Base-by-base conservation (phyloP, 2,113 vertebrate genomes). In the Hucho hucho region DNA sequence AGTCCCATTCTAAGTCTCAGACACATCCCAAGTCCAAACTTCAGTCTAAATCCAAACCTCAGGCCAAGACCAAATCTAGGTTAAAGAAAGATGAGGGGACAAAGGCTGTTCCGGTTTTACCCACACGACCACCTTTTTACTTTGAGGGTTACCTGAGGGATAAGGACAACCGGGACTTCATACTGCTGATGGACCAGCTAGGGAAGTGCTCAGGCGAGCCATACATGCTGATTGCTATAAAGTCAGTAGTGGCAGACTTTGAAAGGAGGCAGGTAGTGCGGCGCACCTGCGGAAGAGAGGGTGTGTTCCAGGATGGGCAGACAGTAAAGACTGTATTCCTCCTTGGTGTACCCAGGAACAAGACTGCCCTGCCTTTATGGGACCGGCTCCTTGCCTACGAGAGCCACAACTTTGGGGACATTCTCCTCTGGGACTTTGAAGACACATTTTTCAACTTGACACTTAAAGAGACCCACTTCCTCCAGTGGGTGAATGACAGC, bases 401-500 rank as follows among this genome's bases (percentile, higher is more conserved):
- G 90, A 98, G 96, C 63, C 89, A 89, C 0, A 80, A 83, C 0
- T 98, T 95, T 4, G 69, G 78, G 1, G 98, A 99, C 72, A 92
- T 99, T 81, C 88, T 99, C 69, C 93, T 99, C 6, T 99, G 98
- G 98, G 96, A 96, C 83, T 99, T 99, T 72, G 90, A 95, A 1
- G 97, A 99, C 90, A 98, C 97, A 0, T 99, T 99, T 88, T 99
- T 99, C 90, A 99, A 99, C 82, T 84, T 99, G 84, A 99, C 98
- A 0, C 92, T 99, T 69, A 99, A 99, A 87, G 98, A 99, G 91
- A 97, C 95, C 0, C 96, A 99, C 82, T 99, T 99, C 78, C 93
- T 99, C 11, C 87, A 91, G 69, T 99, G 97, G 97, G 86, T 98
- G 18, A 94, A 96, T 25, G 84, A 83, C 20, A 96, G 94, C 89